Evolutionary conservation across 1,140 invertebrate genomes (phyloP), one percentile per base, ranked within the genome.

Genomic region (Calliopsis andreniformis): DNA sequence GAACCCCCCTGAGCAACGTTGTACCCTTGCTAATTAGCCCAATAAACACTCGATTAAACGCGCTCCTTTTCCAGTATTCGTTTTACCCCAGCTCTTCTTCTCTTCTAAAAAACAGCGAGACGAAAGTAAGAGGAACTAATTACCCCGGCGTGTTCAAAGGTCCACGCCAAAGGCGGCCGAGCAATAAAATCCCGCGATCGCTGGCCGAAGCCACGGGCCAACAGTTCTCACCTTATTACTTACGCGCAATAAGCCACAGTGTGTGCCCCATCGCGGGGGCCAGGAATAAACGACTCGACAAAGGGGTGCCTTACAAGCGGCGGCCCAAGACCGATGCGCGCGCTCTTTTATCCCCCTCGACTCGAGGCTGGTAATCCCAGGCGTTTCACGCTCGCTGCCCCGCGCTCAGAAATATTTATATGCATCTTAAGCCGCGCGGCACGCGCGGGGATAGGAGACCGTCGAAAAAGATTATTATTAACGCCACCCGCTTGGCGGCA

Each of bases 381-480:
- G 32, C 72, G 82, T 80, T 86, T 83, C 82, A 83, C 64, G 80
- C 61, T 62, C 61, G 63, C 35, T 51, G 73, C 49, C 35, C 42
- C 76, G 55, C 68, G 63, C 78, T 80, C 61, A 63, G 77, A 82
- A 85, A 85, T 85, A 87, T 87, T 86, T 87, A 85, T 86, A 83
- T 83, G 83, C 79, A 85, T 79, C 83, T 85, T 85, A 75, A 80
- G 67, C 77, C 51, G 25, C n/a, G 59, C 23, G 76, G 71, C 58
- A 61, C 68, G 55, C 70, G 51, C 53, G 43, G 51, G 76, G 62
- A 23, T 63, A 55, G 69, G 75, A 75, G 69, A 49, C 63, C 62
- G 83, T 82, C 56, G 78, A 73, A 72, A 82, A 75, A 75, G 86
- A 87, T 86, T 87, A 86, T 87, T 87, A 86, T 84, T 84, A 83